A percentile compares a stretch with the other conserved stretches of the same genome.
phyloP scores from a whole-genome alignment of 2,888 invertebrate genomes.

The Brachypalpus laphriformis region DNA sequence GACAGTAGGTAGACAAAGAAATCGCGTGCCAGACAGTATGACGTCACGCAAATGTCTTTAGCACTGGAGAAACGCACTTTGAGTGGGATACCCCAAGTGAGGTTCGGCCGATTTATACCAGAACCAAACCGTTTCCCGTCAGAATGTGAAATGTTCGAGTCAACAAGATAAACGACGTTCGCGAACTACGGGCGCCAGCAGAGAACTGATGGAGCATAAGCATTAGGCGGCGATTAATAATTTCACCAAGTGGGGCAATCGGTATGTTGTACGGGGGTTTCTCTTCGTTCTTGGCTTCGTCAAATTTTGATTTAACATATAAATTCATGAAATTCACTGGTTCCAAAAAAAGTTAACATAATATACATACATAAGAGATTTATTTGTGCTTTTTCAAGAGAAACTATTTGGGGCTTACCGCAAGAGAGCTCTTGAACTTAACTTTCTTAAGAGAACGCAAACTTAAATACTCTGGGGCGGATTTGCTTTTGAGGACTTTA shows the following conservation, averaged over 20 bases:
- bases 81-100: background rate
- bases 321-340: background rate
- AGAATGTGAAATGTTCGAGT: conserved; percentile 8
- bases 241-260: conserved; percentile 35
- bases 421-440: background rate
- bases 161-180: conserved; percentile 18
- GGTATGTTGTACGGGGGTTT: background rate
- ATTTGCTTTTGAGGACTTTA: background rate
- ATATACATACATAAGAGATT: background rate
- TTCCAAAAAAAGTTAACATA: background rate
- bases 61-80: conserved; percentile 24
- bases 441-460: background rate
- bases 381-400: background rate
- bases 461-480: background rate
- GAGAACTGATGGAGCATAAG: conserved; percentile 8
- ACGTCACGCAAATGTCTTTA: conserved; percentile 50
- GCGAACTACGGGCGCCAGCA: background rate
- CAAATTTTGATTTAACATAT: background rate
- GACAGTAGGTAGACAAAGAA: background rate
- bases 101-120: conserved; percentile 31
- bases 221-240: background rate
- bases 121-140: conserved; percentile 18
- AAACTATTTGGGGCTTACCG: background rate
- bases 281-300: background rate
- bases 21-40: conserved; percentile 59